A percentile compares a stretch with the other conserved stretches of the same genome.
These are phyloP conservation scores for Prunella strophiata DNA, from an alignment of 2,797 vertebrate genomes.

Conservation along the genomic window DNA sequence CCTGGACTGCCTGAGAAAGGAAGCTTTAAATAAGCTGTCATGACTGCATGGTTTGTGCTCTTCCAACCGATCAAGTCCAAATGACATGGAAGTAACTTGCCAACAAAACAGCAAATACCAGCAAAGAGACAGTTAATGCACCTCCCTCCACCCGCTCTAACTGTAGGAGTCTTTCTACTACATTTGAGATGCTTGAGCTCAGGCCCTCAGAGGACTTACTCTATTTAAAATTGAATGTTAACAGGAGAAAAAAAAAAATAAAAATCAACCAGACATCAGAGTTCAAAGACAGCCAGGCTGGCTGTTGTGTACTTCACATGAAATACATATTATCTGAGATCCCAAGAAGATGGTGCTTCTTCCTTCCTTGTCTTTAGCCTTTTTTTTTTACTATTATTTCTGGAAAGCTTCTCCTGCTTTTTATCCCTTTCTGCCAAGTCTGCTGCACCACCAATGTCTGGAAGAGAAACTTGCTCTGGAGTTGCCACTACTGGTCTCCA, in stretches of 20 bases:
- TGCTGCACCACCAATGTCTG: not conserved
- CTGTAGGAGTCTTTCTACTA: not conserved
- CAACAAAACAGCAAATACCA: not conserved
- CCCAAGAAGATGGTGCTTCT: not conserved
- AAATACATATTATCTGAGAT: not conserved
- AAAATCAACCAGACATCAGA: not conserved
- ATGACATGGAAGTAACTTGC: not conserved
- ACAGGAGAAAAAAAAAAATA: not conserved
- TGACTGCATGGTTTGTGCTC: not conserved
- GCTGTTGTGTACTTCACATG: not conserved
- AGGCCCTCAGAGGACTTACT: not conserved
- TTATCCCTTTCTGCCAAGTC: not conserved
- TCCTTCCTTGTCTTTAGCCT: not conserved
- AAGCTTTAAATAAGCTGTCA: not conserved
- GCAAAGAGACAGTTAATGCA: not conserved
- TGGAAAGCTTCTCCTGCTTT: not conserved
- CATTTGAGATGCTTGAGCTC: not conserved
- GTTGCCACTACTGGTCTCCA: not conserved
- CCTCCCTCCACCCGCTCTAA: not conserved
- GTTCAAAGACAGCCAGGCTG: not conserved
- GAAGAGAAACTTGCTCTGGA: not conserved
- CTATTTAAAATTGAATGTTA: slow-evolving; percentile 11
- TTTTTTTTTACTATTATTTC: not conserved
- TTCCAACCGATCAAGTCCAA: not conserved
- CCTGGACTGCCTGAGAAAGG: not conserved